These are phyloP conservation scores for Drosophila tristis DNA, from an alignment of 1,140 invertebrate species.

Conservation along the genomic window DNA sequence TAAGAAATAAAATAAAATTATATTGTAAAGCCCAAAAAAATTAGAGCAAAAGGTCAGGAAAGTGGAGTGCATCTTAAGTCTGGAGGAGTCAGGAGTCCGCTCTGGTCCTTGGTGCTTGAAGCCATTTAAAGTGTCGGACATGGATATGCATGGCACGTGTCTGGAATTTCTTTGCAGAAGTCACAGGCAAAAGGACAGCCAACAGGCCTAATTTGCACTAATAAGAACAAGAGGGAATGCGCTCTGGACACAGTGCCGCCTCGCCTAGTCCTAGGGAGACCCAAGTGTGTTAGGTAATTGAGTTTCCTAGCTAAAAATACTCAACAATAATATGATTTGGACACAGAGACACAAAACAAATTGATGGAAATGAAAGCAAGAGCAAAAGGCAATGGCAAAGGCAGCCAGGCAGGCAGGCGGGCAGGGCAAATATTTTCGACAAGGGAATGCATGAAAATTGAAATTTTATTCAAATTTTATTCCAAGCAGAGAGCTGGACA, in stretches of 20 bases:
- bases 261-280: not conserved
- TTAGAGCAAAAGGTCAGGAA: slow-evolving; percentile 22
- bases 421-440: not conserved
- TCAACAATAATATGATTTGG: slow-evolving; percentile 39
- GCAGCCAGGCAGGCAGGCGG: too few species aligned
- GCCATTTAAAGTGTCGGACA: slow-evolving; percentile 47
- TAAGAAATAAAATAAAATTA: slow-evolving; percentile 16
- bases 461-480: slow-evolving; percentile 72
- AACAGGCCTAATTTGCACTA: slow-evolving; percentile 58
- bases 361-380: not conserved
- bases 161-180: slow-evolving; percentile 37
- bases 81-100: not conserved
- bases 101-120: slow-evolving; percentile 7
- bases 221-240: slow-evolving; percentile 47
- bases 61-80: slow-evolving; percentile 14
- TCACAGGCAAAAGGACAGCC: not conserved
- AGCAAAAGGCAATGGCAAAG: not conserved
- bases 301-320: slow-evolving; percentile 48
- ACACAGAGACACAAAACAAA: slow-evolving; percentile 30
- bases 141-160: slow-evolving; percentile 55
- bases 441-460: slow-evolving; percentile 69
- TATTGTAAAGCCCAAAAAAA: slow-evolving; percentile 5
- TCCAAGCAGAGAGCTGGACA: slow-evolving; percentile 19
- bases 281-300: slow-evolving; percentile 60
- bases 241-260: not conserved